Conservation (phyloP, 2,888 invertebrate genomes). For the Trachelus tabidus region DNA sequence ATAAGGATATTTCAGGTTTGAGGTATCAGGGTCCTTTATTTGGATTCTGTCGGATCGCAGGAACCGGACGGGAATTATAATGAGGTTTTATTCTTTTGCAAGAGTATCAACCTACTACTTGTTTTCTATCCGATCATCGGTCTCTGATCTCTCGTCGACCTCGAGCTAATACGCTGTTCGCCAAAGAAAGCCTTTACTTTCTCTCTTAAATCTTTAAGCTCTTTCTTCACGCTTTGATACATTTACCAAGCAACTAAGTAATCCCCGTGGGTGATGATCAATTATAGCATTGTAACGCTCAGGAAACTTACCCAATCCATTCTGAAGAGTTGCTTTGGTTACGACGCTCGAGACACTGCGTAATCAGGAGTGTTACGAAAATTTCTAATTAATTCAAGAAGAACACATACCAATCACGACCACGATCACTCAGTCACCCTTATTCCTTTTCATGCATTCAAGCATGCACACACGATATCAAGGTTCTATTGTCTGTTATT, state of each 20-base stretch:
- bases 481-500: not conserved
- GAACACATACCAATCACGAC: not conserved
- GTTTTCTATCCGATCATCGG: not conserved
- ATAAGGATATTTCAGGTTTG: not conserved
- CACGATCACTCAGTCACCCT: not conserved
- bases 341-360: not conserved
- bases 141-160: not conserved
- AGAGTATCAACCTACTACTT: not conserved
- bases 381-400: not conserved
- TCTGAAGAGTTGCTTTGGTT: not conserved
- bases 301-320: conserved; percentile 33
- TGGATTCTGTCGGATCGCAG: not conserved
- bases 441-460: not conserved
- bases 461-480: not conserved
- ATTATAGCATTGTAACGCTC: not conserved
- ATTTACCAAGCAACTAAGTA: not conserved
- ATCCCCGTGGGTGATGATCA: not conserved
- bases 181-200: not conserved
- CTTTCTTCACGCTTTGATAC: not conserved
- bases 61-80: not conserved
- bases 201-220: not conserved
- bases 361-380: not conserved
- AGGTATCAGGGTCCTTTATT: not conserved
- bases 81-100: not conserved
- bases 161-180: not conserved